Percentiles rank a stretch among this genome's conserved stretches.
Conservation (phyloP, 2,888 invertebrate species). For the Idaea straminata region DNA sequence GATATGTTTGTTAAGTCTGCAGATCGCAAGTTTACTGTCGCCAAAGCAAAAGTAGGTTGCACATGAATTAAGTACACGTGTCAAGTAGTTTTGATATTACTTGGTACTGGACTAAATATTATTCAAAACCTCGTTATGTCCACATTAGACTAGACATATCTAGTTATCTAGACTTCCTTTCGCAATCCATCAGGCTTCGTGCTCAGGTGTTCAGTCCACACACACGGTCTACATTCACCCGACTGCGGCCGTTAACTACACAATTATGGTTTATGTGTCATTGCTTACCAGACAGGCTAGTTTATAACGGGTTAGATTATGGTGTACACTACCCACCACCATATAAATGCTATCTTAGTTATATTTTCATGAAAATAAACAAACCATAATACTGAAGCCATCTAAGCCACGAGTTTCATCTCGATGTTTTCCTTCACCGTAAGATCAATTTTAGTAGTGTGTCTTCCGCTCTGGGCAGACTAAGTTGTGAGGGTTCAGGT, state of each 20-base stretch:
- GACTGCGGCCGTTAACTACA: background rate
- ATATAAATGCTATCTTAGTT: background rate
- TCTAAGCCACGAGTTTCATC: too few species aligned
- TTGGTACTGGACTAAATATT: too few species aligned
- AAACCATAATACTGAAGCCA: too few species aligned
- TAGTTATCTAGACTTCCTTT: background rate
- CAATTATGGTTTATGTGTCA: background rate
- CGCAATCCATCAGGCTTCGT: background rate
- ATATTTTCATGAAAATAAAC: background rate
- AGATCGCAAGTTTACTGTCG: background rate
- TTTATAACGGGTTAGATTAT: background rate
- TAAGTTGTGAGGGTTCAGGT: too few species aligned
- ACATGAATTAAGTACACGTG: too few species aligned
- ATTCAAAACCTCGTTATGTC: too few species aligned
- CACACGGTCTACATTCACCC: background rate
- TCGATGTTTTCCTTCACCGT: too few species aligned
- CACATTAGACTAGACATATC: too few species aligned
- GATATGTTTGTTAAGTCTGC: background rate
- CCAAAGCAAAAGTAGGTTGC: background rate
- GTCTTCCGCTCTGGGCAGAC: too few species aligned
- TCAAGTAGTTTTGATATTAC: too few species aligned
- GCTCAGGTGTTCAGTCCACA: background rate
- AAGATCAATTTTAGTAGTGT: too few species aligned
- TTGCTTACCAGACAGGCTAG: background rate
- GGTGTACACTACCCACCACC: background rate